Evolutionary conservation across 2,113 vertebrate genomes (phyloP).

Genomic region (Perca schrenkii): DNA sequence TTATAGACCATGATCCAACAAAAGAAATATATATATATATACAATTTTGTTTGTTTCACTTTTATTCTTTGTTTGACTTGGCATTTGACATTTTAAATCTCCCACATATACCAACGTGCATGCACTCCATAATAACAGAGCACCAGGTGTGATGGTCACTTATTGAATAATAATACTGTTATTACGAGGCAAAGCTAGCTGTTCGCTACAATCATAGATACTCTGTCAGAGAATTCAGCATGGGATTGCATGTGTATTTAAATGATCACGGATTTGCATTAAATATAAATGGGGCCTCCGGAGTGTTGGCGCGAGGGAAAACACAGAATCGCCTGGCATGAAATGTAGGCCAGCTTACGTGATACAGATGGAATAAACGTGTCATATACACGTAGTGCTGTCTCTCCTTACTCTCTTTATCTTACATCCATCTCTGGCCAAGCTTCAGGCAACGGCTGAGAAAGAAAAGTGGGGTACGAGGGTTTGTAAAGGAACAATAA

Average conservation of each 20-base stretch:
- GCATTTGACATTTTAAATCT: background rate
- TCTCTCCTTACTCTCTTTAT: background rate
- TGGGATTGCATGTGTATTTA: constrained; percentile 26
- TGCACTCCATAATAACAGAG: background rate
- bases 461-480: background rate
- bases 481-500: constrained; percentile 4
- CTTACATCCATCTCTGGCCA: background rate
- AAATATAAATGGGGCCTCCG: constrained; percentile 41
- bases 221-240: constrained; percentile 2
- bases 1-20: too few species aligned
- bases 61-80: background rate
- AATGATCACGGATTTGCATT: constrained; percentile 47
- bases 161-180: background rate
- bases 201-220: constrained; percentile 7
- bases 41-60: background rate
- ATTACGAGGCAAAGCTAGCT: background rate
- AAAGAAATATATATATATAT: background rate
- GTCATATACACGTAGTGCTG: background rate
- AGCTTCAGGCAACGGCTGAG: constrained; percentile 46
- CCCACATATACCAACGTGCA: background rate
- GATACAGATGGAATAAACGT: constrained; percentile 16
- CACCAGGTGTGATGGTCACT: background rate
- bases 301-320: background rate
- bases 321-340: constrained; percentile 2
- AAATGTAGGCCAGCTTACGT: constrained; percentile 45